Evolutionary conservation across 2,888 invertebrate species (phyloP), one percentile per base, ranked within the genome.

Genomic region (Drosophila imparisetae): DNA sequence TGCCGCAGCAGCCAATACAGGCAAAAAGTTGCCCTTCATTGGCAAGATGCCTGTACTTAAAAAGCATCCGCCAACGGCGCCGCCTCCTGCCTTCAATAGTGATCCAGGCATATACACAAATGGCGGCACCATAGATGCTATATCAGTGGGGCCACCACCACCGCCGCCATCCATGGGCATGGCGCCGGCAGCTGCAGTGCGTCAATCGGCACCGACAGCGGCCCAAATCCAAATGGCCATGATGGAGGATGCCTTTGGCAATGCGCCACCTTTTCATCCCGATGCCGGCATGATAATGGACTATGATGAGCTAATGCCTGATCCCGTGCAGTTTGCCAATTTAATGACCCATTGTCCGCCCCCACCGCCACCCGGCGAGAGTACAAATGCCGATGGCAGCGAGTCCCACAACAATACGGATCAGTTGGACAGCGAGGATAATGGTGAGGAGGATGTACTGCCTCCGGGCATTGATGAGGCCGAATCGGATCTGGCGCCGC

Each of bases 41-140:
- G 97, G 97, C 77, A 95, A 97, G 91, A 96, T 97, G 95, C 97
- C 97, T 0, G 94, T 97, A 15, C 96, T 96, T 29, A 94, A 94
- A 69, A 94, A 94, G 61, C 93, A 93, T 34, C 86, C 93, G 0
- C 66, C 65, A 50, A 11, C 75, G 8, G 67, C 81, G 10, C 48
- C 63, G 4, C 78, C 70, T 27, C 36, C 57, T 2, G 62, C 49
- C 18, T 73, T 68, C 32, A 24, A 24, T 45, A 66, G 57, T 29
- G 79, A 78, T 29, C 55, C 72, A 0, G 40, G 36, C 40, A 24
- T 34, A 6, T 79, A 85, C 55, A 78, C 71, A 34, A 66, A 88
- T 42, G 86, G 86, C 2, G 49, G 36, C 27, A 58, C 50, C 2
- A 29, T 75, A 38, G 78, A 78, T 1, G 58, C 58, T 15, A 29